These are phyloP conservation scores for Morpho helenor DNA, from an alignment of 2,888 invertebrate genomes.

Conservation along the genomic window DNA sequence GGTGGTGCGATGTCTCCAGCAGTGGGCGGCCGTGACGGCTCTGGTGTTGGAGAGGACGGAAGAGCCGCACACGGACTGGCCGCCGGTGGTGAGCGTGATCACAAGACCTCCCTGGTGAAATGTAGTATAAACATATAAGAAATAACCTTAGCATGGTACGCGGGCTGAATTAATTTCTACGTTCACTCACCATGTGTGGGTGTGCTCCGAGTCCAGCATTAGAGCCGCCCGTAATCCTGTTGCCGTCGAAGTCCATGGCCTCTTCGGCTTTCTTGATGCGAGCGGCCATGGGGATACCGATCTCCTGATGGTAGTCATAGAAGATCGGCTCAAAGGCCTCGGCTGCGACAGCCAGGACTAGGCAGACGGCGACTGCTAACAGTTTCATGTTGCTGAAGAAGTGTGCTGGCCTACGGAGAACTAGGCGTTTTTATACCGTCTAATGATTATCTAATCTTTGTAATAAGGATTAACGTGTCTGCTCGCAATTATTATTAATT, in stretches of 20 bases:
- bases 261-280: constrained; percentile 4
- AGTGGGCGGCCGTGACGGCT: constrained; percentile 41
- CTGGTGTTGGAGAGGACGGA: constrained; percentile 43
- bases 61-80: constrained; percentile 39
- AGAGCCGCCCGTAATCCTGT: constrained; percentile 1
- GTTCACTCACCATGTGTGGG: constrained; percentile 1
- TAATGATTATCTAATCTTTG: too few relatives aligned
- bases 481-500: too few relatives aligned
- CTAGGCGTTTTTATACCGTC: neutral
- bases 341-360: constrained; percentile 1
- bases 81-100: constrained; percentile 34
- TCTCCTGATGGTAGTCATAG: constrained; percentile 4
- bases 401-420: neutral
- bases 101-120: constrained; percentile 39
- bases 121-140: too few relatives aligned
- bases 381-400: constrained; percentile 3
- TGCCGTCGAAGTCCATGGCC: constrained; percentile 10
- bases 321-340: neutral
- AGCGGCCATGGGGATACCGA: neutral
- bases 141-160: too few relatives aligned
- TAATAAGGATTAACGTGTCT: too few relatives aligned
- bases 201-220: neutral
- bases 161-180: too few relatives aligned
- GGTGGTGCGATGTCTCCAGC: constrained; percentile 39
- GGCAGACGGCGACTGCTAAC: neutral